Conservation (phyloP, 2,888 invertebrate genomes). For the Abscondita cerata region DNA sequence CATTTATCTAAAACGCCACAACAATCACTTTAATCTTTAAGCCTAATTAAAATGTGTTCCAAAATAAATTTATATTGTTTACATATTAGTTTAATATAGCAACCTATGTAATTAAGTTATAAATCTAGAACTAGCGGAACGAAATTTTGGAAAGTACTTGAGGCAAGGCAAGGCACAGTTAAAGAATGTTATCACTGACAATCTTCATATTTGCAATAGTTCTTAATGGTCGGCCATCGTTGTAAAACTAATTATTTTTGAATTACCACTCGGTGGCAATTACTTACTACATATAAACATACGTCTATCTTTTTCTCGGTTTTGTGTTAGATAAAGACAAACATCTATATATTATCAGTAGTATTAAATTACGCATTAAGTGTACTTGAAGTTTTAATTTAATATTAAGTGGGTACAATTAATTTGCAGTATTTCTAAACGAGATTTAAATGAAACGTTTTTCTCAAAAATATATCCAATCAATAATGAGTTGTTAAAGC, state of each 20-base stretch:
- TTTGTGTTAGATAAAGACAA: not conserved
- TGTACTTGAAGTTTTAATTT: constrained; percentile 6
- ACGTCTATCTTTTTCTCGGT: constrained; percentile 3
- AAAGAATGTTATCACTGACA: constrained; percentile 36
- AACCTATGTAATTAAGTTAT: constrained; percentile 19
- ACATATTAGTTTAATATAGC: not conserved
- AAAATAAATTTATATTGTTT: not conserved
- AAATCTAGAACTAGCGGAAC: constrained; percentile 38
- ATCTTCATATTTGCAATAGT: constrained; percentile 36
- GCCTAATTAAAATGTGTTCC: not conserved
- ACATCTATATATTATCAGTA: not conserved
- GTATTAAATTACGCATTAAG: not conserved
- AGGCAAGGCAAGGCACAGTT: constrained; percentile 29
- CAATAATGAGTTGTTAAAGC: too few relatives aligned
- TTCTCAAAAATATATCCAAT: too few relatives aligned
- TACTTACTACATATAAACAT: not conserved
- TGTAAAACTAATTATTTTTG: constrained; percentile 30
- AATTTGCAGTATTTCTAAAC: not conserved
- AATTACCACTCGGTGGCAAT: constrained; percentile 19
- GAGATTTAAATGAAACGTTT: not conserved
- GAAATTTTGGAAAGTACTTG: constrained; percentile 42
- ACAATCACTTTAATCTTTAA: too few relatives aligned
- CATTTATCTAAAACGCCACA: too few relatives aligned
- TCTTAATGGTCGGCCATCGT: constrained; percentile 23
- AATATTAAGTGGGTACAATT: not conserved